Evolutionary conservation across 2,888 invertebrate species (phyloP).

Genomic region (Idaea dimidiata): DNA sequence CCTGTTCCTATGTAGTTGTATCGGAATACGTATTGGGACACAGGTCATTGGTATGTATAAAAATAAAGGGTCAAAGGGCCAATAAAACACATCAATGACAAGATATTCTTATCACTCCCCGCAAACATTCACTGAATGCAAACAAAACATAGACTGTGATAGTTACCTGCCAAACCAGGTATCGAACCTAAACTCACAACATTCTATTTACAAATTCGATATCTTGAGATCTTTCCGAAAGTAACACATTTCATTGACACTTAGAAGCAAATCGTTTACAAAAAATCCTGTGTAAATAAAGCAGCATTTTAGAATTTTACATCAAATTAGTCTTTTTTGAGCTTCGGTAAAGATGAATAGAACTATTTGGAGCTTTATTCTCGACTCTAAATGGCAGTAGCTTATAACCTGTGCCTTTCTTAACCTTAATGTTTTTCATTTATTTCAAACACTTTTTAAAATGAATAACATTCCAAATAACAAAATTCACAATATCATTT

Average conservation of each 20-base stretch:
- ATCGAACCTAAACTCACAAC: conserved; percentile 8
- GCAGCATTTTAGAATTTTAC: background rate
- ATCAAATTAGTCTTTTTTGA: background rate
- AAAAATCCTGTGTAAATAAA: background rate
- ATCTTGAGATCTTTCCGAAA: conserved; percentile 7
- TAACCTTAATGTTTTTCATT: too few species aligned
- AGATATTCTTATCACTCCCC: background rate
- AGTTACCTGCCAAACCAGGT: background rate
- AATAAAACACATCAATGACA: background rate
- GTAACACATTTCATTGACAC: background rate
- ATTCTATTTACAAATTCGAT: conserved; percentile 6
- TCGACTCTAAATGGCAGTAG: too few species aligned
- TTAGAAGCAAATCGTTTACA: background rate
- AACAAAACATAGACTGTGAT: background rate
- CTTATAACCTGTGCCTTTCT: too few species aligned
- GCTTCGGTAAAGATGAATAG: too few species aligned
- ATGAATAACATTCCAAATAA: too few species aligned
- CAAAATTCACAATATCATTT: too few species aligned
- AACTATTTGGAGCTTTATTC: too few species aligned
- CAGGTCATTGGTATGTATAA: too few species aligned
- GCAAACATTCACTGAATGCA: background rate
- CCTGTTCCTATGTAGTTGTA: too few species aligned
- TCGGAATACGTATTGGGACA: too few species aligned
- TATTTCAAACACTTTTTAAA: too few species aligned
- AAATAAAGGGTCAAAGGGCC: background rate